Conservation (phyloP, 2,113 vertebrate species). For the Equus quagga region DNA sequence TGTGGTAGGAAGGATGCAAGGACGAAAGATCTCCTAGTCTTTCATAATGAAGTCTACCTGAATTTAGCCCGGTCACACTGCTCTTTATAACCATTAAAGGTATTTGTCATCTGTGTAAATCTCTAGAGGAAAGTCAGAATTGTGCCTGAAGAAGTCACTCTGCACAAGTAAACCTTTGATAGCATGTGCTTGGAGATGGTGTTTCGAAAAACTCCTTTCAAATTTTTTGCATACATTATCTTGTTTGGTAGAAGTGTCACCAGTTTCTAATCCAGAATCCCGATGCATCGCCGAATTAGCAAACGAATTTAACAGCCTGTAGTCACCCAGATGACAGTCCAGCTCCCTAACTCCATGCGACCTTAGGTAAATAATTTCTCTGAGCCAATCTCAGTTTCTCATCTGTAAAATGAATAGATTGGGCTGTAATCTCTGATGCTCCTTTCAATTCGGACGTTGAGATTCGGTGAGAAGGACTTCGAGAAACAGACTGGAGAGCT, state of each 20-base stretch:
- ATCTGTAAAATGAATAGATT: neutral
- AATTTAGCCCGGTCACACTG: neutral
- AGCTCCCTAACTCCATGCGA: neutral
- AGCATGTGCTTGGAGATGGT: neutral
- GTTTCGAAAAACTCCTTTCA: constrained; percentile 36
- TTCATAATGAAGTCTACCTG: neutral
- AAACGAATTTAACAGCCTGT: neutral
- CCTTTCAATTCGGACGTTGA: neutral
- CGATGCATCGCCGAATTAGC: neutral
- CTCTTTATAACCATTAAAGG: neutral
- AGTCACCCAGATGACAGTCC: neutral
- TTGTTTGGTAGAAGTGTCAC: neutral
- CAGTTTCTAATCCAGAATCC: neutral
- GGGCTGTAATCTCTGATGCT: neutral
- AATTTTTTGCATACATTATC: neutral
- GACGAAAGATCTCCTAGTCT: neutral
- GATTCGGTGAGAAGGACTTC: neutral
- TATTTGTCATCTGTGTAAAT: constrained; percentile 13
- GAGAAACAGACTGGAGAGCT: neutral
- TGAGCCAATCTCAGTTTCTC: neutral
- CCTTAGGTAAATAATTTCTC: neutral
- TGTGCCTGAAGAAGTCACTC: neutral
- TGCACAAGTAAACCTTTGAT: neutral
- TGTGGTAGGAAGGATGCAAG: neutral
- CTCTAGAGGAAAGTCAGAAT: constrained; percentile 6